Evolutionary conservation across 2,113 vertebrate species (phyloP).

Genomic region (Dinomys branickii): DNA sequence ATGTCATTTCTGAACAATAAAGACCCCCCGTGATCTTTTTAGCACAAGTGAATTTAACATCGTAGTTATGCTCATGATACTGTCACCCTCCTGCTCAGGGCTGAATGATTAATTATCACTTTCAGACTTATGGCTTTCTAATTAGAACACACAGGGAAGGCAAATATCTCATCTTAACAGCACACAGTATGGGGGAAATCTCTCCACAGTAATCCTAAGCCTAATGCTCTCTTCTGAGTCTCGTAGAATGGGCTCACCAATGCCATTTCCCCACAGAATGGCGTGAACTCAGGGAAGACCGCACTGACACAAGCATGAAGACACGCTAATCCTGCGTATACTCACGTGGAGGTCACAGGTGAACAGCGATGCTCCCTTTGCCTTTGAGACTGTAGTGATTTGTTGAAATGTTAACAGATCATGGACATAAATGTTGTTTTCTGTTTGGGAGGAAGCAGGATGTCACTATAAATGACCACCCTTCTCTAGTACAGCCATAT

Average conservation of each 20-base stretch:
- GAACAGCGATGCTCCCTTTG: constrained; percentile 96
- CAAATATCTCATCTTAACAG: neutral
- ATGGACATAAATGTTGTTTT: constrained; percentile 98
- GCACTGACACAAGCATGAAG: neutral
- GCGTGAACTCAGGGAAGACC: neutral
- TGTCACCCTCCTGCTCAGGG: neutral
- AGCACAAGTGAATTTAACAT: neutral
- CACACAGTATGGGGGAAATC: neutral
- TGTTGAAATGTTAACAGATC: constrained; percentile 99
- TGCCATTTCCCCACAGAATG: neutral
- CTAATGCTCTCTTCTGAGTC: neutral
- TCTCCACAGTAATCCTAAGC: neutral
- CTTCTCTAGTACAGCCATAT: neutral
- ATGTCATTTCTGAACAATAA: neutral
- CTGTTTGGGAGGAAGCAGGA: constrained; percentile 85
- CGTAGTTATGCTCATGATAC: neutral
- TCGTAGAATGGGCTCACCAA: neutral
- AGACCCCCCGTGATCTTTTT: neutral
- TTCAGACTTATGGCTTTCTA: neutral
- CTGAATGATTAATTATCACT: neutral
- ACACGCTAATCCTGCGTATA: neutral
- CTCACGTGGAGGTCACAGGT: constrained; percentile 96
- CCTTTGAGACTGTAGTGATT: constrained; percentile 96
- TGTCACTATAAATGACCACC: constrained; percentile 54
- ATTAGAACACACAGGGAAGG: neutral